Conservation (phyloP, 2,888 invertebrate species). For the Liodrosophila aerea region DNA sequence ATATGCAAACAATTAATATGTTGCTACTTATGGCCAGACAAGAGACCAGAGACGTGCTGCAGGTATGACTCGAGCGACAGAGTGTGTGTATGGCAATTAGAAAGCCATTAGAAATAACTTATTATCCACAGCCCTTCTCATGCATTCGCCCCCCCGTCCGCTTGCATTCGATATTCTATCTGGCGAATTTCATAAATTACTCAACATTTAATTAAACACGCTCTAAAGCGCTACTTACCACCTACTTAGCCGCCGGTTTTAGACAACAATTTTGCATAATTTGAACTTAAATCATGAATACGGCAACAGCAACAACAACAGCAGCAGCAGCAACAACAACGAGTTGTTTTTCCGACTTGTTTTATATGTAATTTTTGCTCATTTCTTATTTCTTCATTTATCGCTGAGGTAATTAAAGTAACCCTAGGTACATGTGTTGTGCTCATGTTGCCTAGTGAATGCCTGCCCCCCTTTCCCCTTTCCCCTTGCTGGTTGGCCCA, state of each 20-base stretch:
- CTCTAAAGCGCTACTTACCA: conserved; percentile 79
- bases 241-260: conserved; percentile 76
- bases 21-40: conserved; percentile 53
- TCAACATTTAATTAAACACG: conserved; percentile 78
- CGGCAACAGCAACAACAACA: conserved; percentile 18
- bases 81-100: conserved; percentile 65
- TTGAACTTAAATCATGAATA: conserved; percentile 69
- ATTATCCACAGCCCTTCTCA: conserved; percentile 41
- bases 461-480: neutral
- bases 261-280: conserved; percentile 78
- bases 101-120: conserved; percentile 75
- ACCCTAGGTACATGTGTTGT: conserved; percentile 55
- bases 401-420: conserved; percentile 29
- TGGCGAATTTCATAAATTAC: conserved; percentile 73
- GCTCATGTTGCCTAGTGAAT: conserved; percentile 54
- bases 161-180: conserved; percentile 8
- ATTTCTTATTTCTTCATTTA: conserved; percentile 37
- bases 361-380: conserved; percentile 22
- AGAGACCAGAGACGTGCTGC: neutral
- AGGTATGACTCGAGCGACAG: neutral
- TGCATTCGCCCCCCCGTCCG: neutral
- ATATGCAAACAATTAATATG: conserved; percentile 71
- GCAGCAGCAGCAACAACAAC: conserved; percentile 12
- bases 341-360: conserved; percentile 56
- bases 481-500: neutral